phyloP scores from a whole-genome alignment of 2,888 invertebrate species.

The Drosophila merina region DNA sequence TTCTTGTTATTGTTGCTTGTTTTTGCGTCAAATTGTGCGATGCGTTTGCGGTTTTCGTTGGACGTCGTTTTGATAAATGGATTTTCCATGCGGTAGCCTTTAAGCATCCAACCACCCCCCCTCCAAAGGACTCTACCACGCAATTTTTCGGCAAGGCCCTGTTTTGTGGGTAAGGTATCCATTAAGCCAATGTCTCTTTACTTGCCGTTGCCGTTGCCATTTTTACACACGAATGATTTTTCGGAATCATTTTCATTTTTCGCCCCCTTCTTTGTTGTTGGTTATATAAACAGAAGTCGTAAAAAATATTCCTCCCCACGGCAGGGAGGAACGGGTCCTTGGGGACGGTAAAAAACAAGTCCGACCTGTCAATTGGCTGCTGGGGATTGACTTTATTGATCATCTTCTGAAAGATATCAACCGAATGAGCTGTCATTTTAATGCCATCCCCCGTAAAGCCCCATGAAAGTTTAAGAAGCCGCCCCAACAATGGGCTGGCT shows the following conservation, averaged over 20 bases:
- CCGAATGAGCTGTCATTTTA: slow-evolving; percentile 61
- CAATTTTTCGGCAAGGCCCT: slow-evolving; percentile 21
- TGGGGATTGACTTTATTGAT: slow-evolving; percentile 69
- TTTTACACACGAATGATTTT: slow-evolving; percentile 64
- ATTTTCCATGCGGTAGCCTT: slow-evolving; percentile 70
- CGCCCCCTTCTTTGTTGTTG: slow-evolving; percentile 17
- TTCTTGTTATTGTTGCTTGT: slow-evolving; percentile 52
- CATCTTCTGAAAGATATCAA: slow-evolving; percentile 56
- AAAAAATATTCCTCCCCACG: slow-evolving; percentile 30
- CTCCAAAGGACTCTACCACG: neutral
- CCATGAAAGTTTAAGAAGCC: slow-evolving; percentile 42
- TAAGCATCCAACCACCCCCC: neutral
- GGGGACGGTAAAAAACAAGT: slow-evolving; percentile 7
- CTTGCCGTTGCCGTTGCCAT: slow-evolving; percentile 23
- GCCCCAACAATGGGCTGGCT: slow-evolving; percentile 45
- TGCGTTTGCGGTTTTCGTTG: slow-evolving; percentile 53
- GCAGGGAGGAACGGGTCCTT: slow-evolving; percentile 1
- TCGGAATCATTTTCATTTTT: slow-evolving; percentile 41
- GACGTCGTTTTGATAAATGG: slow-evolving; percentile 68
- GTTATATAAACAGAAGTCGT: slow-evolving; percentile 46
- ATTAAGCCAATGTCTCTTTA: slow-evolving; percentile 40
- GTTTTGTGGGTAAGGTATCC: slow-evolving; percentile 44
- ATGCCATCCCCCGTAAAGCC: slow-evolving; percentile 46
- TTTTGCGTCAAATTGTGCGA: slow-evolving; percentile 37
- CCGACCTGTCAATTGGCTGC: slow-evolving; percentile 48